Conservation (phyloP, 2,888 invertebrate genomes). For the Chrysodeixis includens region DNA sequence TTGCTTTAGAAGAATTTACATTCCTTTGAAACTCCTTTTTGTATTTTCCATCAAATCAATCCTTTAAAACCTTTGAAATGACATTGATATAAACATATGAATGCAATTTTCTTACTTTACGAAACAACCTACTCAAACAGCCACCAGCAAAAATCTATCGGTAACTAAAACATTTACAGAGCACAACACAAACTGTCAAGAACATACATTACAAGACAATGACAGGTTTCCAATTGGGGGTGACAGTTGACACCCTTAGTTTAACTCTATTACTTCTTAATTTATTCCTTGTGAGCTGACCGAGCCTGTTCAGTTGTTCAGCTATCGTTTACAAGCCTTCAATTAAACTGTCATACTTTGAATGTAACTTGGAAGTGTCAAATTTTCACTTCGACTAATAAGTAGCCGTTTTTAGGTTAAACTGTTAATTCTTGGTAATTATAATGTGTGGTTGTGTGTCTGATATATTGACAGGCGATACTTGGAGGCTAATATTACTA, state of each 20-base stretch:
- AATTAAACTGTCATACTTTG: slow-evolving; percentile 54
- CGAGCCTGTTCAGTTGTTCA: slow-evolving; percentile 23
- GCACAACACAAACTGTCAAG: neutral
- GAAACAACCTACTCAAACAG: no score
- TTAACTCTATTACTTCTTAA: slow-evolving; percentile 35
- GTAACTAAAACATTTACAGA: neutral
- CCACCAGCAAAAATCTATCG: neutral
- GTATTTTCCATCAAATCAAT: no score
- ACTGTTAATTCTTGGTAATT: slow-evolving; percentile 15
- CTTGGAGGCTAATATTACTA: no score
- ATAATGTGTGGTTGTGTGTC: neutral
- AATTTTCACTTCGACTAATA: slow-evolving; percentile 43
- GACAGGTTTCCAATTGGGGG: slow-evolving; percentile 6
- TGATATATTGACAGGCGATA: neutral
- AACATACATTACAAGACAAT: neutral
- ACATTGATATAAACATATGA: no score
- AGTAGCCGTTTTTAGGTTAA: slow-evolving; percentile 25
- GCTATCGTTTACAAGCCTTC: slow-evolving; percentile 19
- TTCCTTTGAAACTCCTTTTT: no score
- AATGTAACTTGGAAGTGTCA: slow-evolving; percentile 45
- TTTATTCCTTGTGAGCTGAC: slow-evolving; percentile 36
- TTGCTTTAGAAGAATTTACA: no score
- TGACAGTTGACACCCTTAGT: slow-evolving; percentile 11
- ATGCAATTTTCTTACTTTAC: no score
- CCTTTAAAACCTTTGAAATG: no score